Evolutionary conservation across 2,797 vertebrate species (phyloP).

Genomic region (Cirrhinus molitorella): DNA sequence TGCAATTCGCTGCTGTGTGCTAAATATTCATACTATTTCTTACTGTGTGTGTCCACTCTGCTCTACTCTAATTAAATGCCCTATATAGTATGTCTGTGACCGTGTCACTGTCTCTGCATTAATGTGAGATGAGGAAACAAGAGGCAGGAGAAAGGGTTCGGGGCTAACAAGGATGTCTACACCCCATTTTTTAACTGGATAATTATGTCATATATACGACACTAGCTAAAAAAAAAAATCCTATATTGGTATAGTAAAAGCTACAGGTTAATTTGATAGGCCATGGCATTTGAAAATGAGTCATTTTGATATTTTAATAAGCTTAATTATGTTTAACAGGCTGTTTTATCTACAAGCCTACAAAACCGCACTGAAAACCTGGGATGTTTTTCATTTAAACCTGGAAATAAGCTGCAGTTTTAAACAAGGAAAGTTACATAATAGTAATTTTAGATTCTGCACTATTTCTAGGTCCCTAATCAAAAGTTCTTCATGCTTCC

Average conservation of each 20-base stretch:
- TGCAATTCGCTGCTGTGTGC: neutral
- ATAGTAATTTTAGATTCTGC: conserved; percentile 9
- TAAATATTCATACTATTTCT: neutral
- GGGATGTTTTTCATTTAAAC: neutral
- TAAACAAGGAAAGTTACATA: neutral
- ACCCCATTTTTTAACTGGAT: neutral
- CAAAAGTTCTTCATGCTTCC: neutral
- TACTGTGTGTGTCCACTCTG: neutral
- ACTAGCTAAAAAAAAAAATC: neutral
- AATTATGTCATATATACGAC: neutral
- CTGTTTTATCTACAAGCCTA: conserved; percentile 20
- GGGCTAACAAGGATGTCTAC: conserved; percentile 20
- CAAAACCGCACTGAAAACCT: neutral
- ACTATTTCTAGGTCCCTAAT: conserved; percentile 9
- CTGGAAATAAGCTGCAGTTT: neutral
- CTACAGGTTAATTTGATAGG: neutral
- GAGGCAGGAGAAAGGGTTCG: neutral
- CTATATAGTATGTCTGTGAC: neutral
- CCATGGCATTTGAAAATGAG: neutral
- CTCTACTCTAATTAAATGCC: conserved; percentile 10
- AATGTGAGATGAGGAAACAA: neutral
- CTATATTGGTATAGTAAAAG: neutral
- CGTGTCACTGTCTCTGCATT: conserved; percentile 15
- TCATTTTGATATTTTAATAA: neutral
- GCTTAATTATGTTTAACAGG: neutral